Conservation (phyloP, 2,113 vertebrate species). For the Anhinga rufa region DNA sequence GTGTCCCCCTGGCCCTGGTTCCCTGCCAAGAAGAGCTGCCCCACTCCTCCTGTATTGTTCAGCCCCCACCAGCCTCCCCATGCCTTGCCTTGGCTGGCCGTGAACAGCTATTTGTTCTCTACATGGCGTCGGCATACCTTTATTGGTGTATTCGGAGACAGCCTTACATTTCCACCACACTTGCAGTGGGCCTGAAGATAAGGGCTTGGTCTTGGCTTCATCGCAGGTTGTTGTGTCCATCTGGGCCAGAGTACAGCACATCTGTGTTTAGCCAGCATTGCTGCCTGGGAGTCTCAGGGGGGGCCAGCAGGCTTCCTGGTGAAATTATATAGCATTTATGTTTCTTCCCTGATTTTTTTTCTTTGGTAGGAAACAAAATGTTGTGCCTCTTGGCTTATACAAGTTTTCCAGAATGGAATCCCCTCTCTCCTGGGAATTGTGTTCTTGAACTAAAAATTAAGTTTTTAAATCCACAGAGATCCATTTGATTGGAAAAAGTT, state of each 20-base stretch:
- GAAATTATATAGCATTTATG: not conserved
- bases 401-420: not conserved
- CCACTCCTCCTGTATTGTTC: rapidly evolving
- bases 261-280: not conserved
- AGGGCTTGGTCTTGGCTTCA: not conserved
- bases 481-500: not conserved
- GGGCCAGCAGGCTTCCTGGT: not conserved
- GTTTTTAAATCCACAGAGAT: not conserved
- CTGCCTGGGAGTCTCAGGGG: not conserved
- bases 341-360: not conserved
- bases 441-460: not conserved
- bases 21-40: too few species aligned
- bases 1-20: not conserved
- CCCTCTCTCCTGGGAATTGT: not conserved
- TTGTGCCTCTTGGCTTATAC: not conserved
- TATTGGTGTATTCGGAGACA: rapidly evolving
- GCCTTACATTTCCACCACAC: rapidly evolving
- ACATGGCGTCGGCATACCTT: not conserved
- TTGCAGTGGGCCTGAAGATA: not conserved
- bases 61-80: not conserved
- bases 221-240: not conserved
- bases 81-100: not conserved
- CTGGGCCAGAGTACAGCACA: not conserved
- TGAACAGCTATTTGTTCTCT: not conserved
- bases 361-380: not conserved